Evolutionary conservation across 2,797 vertebrate species (phyloP), one percentile per base, ranked within the genome.

Genomic region (Leontopithecus rosalia): DNA sequence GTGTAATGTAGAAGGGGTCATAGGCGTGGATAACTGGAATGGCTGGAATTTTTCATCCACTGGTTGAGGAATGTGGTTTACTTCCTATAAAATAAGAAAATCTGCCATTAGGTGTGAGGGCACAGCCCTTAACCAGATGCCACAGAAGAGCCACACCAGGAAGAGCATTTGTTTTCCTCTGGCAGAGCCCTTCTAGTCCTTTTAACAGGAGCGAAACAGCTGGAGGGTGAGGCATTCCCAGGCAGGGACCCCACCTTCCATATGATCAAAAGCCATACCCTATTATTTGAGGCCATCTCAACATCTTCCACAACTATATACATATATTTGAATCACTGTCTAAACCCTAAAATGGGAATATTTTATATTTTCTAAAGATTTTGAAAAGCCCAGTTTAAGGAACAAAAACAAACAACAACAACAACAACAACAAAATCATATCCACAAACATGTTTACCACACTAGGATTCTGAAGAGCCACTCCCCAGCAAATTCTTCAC

Each of bases 51-150:
- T 90, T 77, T 95, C 46, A 96, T 55, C 50, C 26, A 81, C 67
- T 96, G 33, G 85, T 87, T 90, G 61, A 95, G 28, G 90, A 96
- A 97, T 92, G 85, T 87, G 82, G 48, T 19, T 93, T 28, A 85
- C 70, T 93, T 72, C 58, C 41, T 81, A 30, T 75, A 87, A 97
- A 96, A 52, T 87, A 72, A 95, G 61, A 80, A 86, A 90, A 91
- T 88, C 46, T 91, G 82, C 85, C 82, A 46, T 4, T 81, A 85
- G 22, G 85, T 92, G 43, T 95, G 46, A 67, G 94, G 33, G 81
- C 96, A 96, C 58, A 95, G 90, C 88, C 92, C 90, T 61, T 64
- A 94, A 94, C 82, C 97, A 97, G 96, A 98, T 97, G 97, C 88
- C 91, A 95, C 22, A 36, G 73, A 89, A 87, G 20, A 87, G 33